Evolutionary conservation across 2,113 vertebrate species (phyloP), one percentile per base, ranked within the genome.

Genomic region (Gila orcuttii): DNA sequence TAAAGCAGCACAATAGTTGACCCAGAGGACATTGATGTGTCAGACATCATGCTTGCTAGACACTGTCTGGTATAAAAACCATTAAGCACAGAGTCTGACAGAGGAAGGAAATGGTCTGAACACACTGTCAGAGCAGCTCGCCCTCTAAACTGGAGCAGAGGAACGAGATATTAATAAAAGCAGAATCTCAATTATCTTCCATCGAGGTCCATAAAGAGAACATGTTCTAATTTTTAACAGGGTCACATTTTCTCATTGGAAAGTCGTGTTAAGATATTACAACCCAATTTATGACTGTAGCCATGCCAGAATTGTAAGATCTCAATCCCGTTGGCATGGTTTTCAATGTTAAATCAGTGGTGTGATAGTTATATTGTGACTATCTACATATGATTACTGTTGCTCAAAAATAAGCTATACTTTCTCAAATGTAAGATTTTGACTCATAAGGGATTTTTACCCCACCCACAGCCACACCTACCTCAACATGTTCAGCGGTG

Each of bases 211-310:
- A 89, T 82, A 77, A 90, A 89, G 88, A 75, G 87, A 91, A 77
- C 86, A 86, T 89, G 88, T 83, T 91, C 92, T 93, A 94, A 93
- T 95, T 94, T 92, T 90, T 85, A 90, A 76, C 71, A 89, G 86
- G 74, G 89, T 94, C 93, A 94, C 91, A 89, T 93, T 91, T 90
- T 88, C 92, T 91, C 88, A 66, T 60, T 39, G 79, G 92, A 90
- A 90, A 57, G 84, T 87, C 55, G 87, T 91, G 88, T 92, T 86
- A 89, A 90, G 90, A 82, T 86, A 57, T 68, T 88, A 85, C 92
- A 94, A 94, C 91, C 93, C 89, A 93, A 91, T 93, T 94, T 83
- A 92, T 47, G 60, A 77, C 47, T 83, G 86, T 87, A 88, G 71
- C 86, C 82, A 86, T 69, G 39, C 85, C 69, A 86, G 8, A 57